Evolutionary conservation across 2,113 vertebrate species (phyloP).

Genomic region (Microcebus murinus): DNA sequence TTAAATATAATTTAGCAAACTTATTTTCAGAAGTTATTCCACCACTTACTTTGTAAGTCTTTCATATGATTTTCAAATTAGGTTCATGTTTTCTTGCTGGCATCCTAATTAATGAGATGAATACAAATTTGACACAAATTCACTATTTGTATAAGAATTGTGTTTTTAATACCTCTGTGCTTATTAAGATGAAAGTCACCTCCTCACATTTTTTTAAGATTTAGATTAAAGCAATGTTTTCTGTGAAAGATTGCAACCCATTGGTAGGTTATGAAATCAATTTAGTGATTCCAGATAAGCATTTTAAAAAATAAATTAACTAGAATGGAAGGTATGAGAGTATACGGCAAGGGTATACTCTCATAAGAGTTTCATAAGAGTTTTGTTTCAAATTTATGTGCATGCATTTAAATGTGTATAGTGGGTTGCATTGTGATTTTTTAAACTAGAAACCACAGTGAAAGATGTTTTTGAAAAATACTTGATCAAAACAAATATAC

Average conservation of each 20-base stretch:
- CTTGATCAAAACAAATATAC: background rate
- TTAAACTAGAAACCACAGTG: background rate
- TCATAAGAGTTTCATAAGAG: background rate
- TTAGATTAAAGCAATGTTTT: conserved; percentile 8
- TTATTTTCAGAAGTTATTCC: background rate
- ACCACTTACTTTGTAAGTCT: background rate
- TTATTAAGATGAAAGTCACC: conserved; percentile 14
- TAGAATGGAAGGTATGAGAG: background rate
- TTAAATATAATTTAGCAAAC: background rate
- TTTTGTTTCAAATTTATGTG: background rate
- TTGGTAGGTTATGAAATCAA: conserved; percentile 31
- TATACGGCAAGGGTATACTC: background rate
- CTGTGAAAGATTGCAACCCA: background rate
- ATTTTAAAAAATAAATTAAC: conserved; percentile 15
- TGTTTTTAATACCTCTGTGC: background rate
- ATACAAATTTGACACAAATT: background rate
- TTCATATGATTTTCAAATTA: background rate
- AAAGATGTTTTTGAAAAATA: background rate
- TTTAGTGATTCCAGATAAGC: background rate
- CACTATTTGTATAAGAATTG: background rate
- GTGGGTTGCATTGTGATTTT: background rate
- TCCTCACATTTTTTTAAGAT: background rate
- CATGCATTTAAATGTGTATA: background rate
- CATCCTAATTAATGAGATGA: background rate
- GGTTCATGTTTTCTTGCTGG: background rate